Conservation (phyloP, 2,113 vertebrate species). For the Calypte anna region DNA sequence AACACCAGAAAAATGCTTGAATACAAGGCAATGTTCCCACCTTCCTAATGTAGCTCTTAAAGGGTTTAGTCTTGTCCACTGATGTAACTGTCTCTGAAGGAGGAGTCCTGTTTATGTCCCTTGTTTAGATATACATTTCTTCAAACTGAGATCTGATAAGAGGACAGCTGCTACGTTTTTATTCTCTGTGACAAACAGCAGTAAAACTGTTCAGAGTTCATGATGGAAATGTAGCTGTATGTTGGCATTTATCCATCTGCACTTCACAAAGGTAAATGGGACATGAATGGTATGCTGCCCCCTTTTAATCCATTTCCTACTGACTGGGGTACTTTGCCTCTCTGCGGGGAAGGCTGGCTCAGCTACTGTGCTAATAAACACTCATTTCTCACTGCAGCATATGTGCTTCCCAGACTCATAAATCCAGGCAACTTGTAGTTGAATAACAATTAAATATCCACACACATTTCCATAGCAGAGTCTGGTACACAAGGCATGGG, state of each 20-base stretch:
- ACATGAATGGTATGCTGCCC: not conserved
- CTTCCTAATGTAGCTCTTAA: not conserved
- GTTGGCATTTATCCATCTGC: constrained; percentile 28
- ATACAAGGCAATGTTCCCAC: not conserved
- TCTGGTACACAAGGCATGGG: constrained; percentile 2
- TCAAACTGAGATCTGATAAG: not conserved
- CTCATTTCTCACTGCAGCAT: constrained; percentile 35
- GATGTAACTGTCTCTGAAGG: not conserved
- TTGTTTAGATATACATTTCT: not conserved
- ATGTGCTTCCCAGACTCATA: constrained; percentile 22
- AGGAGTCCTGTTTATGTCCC: not conserved
- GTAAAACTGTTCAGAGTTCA: constrained; percentile 19
- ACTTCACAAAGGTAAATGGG: constrained; percentile 44
- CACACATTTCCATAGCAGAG: not conserved
- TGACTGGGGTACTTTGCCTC: not conserved
- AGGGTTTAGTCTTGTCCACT: not conserved
- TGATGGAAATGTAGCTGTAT: not conserved
- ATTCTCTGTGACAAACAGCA: not conserved
- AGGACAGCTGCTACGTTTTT: constrained; percentile 22
- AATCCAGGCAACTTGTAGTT: constrained; percentile 46
- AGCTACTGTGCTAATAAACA: constrained; percentile 41
- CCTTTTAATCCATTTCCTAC: constrained; percentile 28
- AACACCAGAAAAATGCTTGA: not conserved
- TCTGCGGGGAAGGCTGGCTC: not conserved
- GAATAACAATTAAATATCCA: constrained; percentile 55